A percentile compares a stretch with the other conserved stretches of the same genome.
Evolutionary conservation across 2,888 invertebrate genomes (phyloP).

Genomic region (Vesta saturnalis): DNA sequence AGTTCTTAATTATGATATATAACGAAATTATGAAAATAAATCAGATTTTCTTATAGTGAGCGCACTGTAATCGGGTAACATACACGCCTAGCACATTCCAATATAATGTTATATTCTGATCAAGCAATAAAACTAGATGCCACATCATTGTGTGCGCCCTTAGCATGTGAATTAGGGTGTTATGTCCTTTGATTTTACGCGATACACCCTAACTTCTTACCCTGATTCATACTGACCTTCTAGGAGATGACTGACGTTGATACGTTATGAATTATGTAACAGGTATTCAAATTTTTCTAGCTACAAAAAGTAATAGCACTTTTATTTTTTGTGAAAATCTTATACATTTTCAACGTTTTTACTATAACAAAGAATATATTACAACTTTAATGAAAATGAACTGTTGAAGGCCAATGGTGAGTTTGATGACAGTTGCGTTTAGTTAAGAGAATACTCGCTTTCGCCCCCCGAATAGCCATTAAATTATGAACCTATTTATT

Average conservation of each 20-base stretch:
- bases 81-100: slow-evolving; percentile 51
- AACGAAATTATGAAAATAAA: not conserved
- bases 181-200: slow-evolving; percentile 58
- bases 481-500: not conserved
- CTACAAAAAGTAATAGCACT: slow-evolving; percentile 35
- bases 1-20: not conserved
- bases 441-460: too few species aligned
- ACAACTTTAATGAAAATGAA: too few species aligned
- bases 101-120: slow-evolving; percentile 61
- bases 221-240: slow-evolving; percentile 53
- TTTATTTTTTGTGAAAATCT: slow-evolving; percentile 29
- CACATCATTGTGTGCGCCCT: slow-evolving; percentile 59
- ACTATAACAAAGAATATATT: not conserved
- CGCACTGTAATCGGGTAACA: slow-evolving; percentile 40
- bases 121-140: slow-evolving; percentile 62
- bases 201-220: slow-evolving; percentile 49
- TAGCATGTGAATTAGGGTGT: slow-evolving; percentile 60
- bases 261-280: slow-evolving; percentile 55
- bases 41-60: slow-evolving; percentile 23
- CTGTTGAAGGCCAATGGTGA: too few species aligned
- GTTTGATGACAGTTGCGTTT: too few species aligned
- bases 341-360: slow-evolving; percentile 22
- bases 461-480: too few species aligned
- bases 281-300: slow-evolving; percentile 48
- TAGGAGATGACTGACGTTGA: slow-evolving; percentile 50